Percentiles rank a stretch among this genome's conserved stretches.
phyloP scores from a whole-genome alignment of 2,797 vertebrate genomes.

The Danio albolineatus region DNA sequence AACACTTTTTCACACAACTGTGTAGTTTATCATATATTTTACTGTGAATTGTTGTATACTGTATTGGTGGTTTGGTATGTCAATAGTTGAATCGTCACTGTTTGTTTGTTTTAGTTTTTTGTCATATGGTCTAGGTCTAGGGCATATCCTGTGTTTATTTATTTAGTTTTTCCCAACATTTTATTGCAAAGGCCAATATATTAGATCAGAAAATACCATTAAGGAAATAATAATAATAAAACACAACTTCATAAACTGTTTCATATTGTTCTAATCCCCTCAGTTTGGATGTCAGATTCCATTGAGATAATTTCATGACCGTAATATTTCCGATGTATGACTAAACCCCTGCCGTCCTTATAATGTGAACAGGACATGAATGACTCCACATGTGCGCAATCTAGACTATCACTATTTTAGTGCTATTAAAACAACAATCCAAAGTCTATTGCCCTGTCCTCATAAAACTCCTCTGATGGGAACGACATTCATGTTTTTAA shows the following conservation, averaged over 20 bases:
- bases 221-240: background rate
- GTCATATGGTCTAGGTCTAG: background rate
- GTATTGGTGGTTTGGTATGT: background rate
- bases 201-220: background rate
- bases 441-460: conserved; percentile 8
- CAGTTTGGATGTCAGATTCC: background rate
- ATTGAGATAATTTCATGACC: conserved; percentile 20
- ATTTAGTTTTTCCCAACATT: background rate
- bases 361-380: background rate
- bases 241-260: background rate
- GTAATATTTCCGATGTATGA: conserved; percentile 2
- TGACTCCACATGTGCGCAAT: background rate
- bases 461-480: background rate
- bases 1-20: too few species aligned
- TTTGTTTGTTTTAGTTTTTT: background rate
- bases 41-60: background rate
- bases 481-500: conserved; percentile 8
- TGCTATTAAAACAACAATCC: conserved; percentile 16
- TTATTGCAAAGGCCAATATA: background rate
- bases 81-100: background rate
- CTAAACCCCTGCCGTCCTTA: background rate
- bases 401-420: background rate
- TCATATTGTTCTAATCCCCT: conserved; percentile 3
- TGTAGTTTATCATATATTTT: background rate
- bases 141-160: conserved; percentile 19